Evolutionary conservation across 2,888 invertebrate genomes (phyloP).

Genomic region (Automeris io): DNA sequence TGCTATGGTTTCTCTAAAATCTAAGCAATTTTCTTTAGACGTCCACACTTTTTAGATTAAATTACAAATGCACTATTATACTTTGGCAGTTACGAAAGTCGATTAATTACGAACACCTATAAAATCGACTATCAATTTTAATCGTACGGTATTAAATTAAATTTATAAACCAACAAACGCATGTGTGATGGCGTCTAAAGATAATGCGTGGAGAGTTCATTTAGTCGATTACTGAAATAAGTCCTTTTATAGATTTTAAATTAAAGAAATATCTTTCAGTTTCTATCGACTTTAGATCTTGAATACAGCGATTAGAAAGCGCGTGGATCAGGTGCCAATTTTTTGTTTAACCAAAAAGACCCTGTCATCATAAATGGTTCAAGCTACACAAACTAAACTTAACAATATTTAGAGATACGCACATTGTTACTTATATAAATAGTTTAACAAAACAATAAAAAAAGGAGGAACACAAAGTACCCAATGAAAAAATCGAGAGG

Average conservation of each 20-base stretch:
- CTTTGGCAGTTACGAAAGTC: slow-evolving; percentile 61
- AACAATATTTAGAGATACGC: slow-evolving; percentile 33
- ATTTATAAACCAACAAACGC: slow-evolving; percentile 36
- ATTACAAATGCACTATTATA: slow-evolving; percentile 58
- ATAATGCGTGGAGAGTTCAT: slow-evolving; percentile 16
- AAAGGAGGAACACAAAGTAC: slow-evolving; percentile 11
- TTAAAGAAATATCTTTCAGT: slow-evolving; percentile 52
- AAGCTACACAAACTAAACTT: slow-evolving; percentile 35
- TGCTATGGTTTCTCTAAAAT: slow-evolving; percentile 42
- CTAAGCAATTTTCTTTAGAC: slow-evolving; percentile 35
- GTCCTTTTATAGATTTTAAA: slow-evolving; percentile 47
- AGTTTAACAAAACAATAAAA: slow-evolving; percentile 14
- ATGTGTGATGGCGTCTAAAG: slow-evolving; percentile 50
- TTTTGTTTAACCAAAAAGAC: slow-evolving; percentile 61
- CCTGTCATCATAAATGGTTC: slow-evolving; percentile 44
- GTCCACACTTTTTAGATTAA: slow-evolving; percentile 53
- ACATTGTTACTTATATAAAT: slow-evolving; percentile 16
- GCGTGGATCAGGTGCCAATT: slow-evolving; percentile 45
- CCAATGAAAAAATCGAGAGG: no score
- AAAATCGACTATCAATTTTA: slow-evolving; percentile 27
- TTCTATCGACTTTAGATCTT: slow-evolving; percentile 32
- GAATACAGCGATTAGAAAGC: slow-evolving; percentile 39
- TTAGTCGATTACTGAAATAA: slow-evolving; percentile 41
- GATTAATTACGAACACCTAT: slow-evolving; percentile 38
- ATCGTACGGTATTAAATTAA: slow-evolving; percentile 40